These are phyloP conservation scores for Oenanthe melanoleuca DNA, from an alignment of 2,113 vertebrate species.

Conservation along the genomic window DNA sequence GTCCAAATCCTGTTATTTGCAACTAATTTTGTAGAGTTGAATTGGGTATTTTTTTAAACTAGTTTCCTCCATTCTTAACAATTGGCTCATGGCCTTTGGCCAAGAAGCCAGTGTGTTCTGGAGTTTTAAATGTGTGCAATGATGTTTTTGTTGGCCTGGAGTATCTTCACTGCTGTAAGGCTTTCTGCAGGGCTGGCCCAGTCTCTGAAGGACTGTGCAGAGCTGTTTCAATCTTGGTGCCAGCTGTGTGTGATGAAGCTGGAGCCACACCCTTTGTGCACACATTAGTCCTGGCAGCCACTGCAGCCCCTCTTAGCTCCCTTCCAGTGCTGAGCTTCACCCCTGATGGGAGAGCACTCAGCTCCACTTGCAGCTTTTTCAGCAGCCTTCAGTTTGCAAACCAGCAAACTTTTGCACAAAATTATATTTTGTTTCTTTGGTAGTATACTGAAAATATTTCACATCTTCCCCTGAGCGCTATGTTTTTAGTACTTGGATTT, in stretches of 20 bases:
- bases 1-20: not conserved
- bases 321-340: not conserved
- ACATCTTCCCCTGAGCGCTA: not conserved
- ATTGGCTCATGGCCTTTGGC: not conserved
- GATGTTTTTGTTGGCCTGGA: slow-evolving; percentile 1
- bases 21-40: not conserved
- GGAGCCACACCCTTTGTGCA: not conserved
- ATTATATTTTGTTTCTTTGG: not conserved
- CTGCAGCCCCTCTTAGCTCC: not conserved
- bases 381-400: not conserved
- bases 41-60: not conserved
- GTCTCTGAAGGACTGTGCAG: not conserved
- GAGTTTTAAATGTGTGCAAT: not conserved
- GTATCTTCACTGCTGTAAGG: not conserved
- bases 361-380: not conserved
- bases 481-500: not conserved
- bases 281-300: not conserved
- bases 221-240: not conserved
- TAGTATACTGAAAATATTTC: not conserved
- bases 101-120: not conserved
- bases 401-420: not conserved
- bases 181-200: not conserved
- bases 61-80: not conserved
- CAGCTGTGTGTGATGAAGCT: not conserved
- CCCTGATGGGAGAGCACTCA: not conserved